Percentiles rank a stretch among this genome's conserved stretches.
These are phyloP conservation scores for Porites lutea DNA, from an alignment of 64 coral and sea anemone species.

Conservation along the genomic window DNA sequence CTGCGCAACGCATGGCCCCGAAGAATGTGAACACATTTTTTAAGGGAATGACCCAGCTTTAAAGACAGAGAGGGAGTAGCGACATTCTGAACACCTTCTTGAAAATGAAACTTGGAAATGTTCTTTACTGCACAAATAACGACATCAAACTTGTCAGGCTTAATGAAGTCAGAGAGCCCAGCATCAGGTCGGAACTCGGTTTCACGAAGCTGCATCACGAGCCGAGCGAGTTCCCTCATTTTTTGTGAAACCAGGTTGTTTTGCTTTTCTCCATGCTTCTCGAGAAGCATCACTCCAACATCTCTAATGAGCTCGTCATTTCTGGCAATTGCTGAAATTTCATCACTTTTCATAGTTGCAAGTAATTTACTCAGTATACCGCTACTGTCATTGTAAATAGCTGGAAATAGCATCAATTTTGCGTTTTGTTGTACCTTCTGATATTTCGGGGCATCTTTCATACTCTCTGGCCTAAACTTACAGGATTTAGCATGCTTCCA, in stretches of 20 bases:
- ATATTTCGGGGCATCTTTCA: neutral
- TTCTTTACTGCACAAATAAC: slow-evolving; percentile 24
- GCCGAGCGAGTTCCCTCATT: slow-evolving; percentile 43
- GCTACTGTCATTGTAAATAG: neutral
- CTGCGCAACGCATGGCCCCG: slow-evolving; percentile 32
- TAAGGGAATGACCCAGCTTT: slow-evolving; percentile 49
- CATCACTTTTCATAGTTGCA: slow-evolving; percentile 52
- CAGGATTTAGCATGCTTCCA: slow-evolving; percentile 53
- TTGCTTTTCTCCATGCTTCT: slow-evolving; percentile 41
- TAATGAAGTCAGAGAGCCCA: slow-evolving; percentile 21
- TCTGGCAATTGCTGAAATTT: neutral
- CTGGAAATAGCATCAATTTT: neutral
- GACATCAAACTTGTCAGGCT: slow-evolving; percentile 54
- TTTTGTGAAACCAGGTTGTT: slow-evolving; percentile 15
- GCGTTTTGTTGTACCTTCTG: slow-evolving; percentile 6
- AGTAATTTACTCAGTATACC: neutral
- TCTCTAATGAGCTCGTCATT: slow-evolving; percentile 28
- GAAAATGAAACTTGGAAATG: slow-evolving; percentile 17
- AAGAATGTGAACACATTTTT: slow-evolving; percentile 51
- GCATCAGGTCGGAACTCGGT: neutral
- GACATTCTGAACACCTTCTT: slow-evolving; percentile 29
- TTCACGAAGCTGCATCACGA: neutral
- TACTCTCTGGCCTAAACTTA: neutral
- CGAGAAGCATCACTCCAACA: slow-evolving; percentile 1
- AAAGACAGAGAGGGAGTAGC: slow-evolving; percentile 48